A percentile compares a stretch with the other conserved stretches of the same genome.
phyloP scores from a whole-genome alignment of 2,797 vertebrate species.

The Urosaurus nigricauda region DNA sequence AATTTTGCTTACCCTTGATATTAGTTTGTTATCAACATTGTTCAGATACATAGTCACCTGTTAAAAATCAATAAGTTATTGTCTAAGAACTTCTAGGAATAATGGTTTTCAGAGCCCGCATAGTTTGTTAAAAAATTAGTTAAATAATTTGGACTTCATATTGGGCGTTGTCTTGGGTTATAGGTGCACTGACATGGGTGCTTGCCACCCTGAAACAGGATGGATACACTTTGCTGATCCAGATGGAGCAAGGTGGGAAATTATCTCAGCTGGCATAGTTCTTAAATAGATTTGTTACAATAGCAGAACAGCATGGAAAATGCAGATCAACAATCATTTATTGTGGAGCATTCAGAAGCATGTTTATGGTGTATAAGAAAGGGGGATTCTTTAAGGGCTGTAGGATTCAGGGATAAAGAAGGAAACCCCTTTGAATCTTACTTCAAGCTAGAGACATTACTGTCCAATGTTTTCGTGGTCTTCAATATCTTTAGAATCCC shows the following conservation, averaged over 20 bases:
- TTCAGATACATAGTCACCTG: constrained; percentile 23
- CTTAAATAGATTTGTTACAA: not conserved
- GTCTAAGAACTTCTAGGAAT: constrained; percentile 35
- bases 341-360: not conserved
- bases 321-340: not conserved
- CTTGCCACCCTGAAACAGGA: too few species aligned
- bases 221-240: too few species aligned
- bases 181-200: too few species aligned
- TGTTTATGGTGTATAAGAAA: not conserved
- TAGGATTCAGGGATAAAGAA: not conserved
- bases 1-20: not conserved
- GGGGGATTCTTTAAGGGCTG: not conserved
- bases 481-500: too few species aligned
- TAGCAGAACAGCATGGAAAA: not conserved
- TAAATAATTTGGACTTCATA: constrained; percentile 32
- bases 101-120: constrained; percentile 23
- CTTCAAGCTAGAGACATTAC: too few species aligned
- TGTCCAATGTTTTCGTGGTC: too few species aligned
- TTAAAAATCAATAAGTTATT: constrained; percentile 36
- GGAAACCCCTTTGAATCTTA: not conserved
- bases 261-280: not conserved
- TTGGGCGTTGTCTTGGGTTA: not conserved
- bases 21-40: not conserved
- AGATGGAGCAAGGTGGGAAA: too few species aligned
- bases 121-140: constrained; percentile 33